These are phyloP conservation scores for Vulpes lagopus DNA, from an alignment of 2,113 vertebrate genomes.

Conservation along the genomic window DNA sequence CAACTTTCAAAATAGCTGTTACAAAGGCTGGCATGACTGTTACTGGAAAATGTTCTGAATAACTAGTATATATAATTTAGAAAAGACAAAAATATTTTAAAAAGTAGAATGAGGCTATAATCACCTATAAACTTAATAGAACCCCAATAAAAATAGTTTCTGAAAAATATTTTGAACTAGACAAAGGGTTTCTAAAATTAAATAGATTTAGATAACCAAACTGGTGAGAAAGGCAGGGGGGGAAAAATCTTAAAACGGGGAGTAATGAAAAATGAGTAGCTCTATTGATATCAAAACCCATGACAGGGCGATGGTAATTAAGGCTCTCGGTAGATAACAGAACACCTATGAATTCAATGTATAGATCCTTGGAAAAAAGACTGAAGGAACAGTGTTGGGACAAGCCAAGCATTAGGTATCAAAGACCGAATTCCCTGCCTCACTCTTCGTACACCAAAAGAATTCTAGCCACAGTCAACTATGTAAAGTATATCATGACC, in stretches of 20 bases:
- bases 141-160: background rate
- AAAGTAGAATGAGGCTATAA: background rate
- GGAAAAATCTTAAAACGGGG: background rate
- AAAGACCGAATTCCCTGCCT: background rate
- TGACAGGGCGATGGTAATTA: background rate
- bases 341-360: background rate
- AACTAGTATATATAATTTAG: background rate
- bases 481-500: background rate
- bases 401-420: background rate
- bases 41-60: background rate
- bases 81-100: conserved; percentile 19
- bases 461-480: background rate
- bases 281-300: background rate
- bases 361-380: background rate
- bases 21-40: background rate
- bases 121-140: background rate
- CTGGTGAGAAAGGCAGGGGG: background rate
- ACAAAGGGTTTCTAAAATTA: background rate
- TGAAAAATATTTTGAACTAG: background rate
- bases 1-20: background rate
- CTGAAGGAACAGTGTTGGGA: background rate
- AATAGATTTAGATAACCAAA: background rate
- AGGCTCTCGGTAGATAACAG: background rate
- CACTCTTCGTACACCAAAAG: background rate
- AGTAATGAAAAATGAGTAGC: background rate